Base-by-base conservation (phyloP, 2,113 vertebrate genomes). In the Emberiza fucata region DNA sequence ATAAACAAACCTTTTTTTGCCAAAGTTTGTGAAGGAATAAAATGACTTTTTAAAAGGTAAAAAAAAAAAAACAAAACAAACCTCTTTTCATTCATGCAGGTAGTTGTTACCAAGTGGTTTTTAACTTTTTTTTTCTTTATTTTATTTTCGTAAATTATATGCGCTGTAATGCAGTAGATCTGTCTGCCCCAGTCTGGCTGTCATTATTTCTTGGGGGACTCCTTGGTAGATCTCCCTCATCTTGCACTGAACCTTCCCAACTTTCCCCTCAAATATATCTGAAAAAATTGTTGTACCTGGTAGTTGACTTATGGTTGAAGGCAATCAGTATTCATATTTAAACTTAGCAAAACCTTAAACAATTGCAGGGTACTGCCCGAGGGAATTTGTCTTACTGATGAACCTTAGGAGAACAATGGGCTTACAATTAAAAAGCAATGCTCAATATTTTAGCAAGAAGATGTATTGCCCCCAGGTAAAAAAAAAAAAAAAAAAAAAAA, bases 381-480 rank as follows among this genome's bases (percentile, higher is more conserved):
- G 12, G 27, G 24, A 71, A 68, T 87, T 60, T 68, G 3, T 85
- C n/a, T 68, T 75, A 79, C 28, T 64, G 57, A 91, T 44, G n/a
- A 57, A 82, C n/a, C 50, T 63, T 40, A 47, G 42, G 35, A 69
- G 28, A 23, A 72, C 25, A 53, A 69, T 80, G 78, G 39, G 2
- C 16, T 56, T 17, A 60, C 8, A 56, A 40, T 69, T 80, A 70
- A 54, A 61, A 47, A 78, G 6, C 14, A 29, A 18, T 78, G 11
- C 2, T 50, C 35, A 17, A 27, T 59, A 66, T 78, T 76, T 82
- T 37, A 81, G 35, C 4, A 44, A 25, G 3, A 35, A 6, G 9
- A 39, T 40, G 7, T 3, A 28, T 50, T 81, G 8, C 3, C 7
- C 5, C 1, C 8, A 25, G 29, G 7, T 45, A 1, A 23, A 50